A percentile compares a stretch with the other conserved stretches of the same genome.
phyloP scores from a whole-genome alignment of 2,888 invertebrate genomes.

The Sipha maydis region DNA sequence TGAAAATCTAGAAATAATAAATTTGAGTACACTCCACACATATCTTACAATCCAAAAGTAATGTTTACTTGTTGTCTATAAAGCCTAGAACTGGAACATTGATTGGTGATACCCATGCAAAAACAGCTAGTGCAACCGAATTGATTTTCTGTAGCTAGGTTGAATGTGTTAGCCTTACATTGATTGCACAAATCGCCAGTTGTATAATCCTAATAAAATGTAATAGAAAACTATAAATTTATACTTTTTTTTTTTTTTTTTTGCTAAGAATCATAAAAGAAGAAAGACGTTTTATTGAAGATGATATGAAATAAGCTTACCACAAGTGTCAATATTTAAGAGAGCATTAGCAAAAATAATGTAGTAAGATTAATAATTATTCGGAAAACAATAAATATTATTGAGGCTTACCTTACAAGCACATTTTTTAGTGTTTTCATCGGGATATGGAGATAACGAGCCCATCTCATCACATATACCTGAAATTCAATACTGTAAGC shows the following conservation, averaged over 20 bases:
- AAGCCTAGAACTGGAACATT: conserved; percentile 83
- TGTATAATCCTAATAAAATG: conserved; percentile 72
- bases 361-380: conserved; percentile 41
- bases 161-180: conserved; percentile 87
- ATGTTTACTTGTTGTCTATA: conserved; percentile 74
- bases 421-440: conserved; percentile 73
- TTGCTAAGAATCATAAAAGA: background rate
- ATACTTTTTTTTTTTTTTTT: background rate
- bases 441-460: conserved; percentile 72
- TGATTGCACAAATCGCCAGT: conserved; percentile 86
- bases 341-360: conserved; percentile 55
- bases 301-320: conserved; percentile 42
- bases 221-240: background rate
- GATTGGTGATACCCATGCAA: conserved; percentile 88
- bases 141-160: conserved; percentile 79
- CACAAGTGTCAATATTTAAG: conserved; percentile 51
- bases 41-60: background rate
- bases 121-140: conserved; percentile 95
- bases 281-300: background rate
- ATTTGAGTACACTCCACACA: background rate
- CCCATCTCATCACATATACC: conserved; percentile 81
- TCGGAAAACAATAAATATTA: background rate
- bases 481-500: conserved; percentile 58
- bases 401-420: conserved; percentile 75
- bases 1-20: conserved; percentile 68